Conservation (phyloP, 2,113 vertebrate genomes). For the Dicerorhinus sumatrensis region DNA sequence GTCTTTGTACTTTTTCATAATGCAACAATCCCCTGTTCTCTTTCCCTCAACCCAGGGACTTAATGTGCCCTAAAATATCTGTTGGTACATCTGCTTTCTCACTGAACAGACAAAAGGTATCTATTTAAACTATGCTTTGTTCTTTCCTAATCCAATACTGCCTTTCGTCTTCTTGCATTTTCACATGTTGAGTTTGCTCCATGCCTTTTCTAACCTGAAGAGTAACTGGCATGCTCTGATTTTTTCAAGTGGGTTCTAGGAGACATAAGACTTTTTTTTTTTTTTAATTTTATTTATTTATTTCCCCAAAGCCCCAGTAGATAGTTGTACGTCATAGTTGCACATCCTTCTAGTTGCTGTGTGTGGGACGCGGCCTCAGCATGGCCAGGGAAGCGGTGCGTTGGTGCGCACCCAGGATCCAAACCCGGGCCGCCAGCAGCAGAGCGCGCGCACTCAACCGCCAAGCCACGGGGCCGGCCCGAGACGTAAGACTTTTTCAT, state of each 20-base stretch:
- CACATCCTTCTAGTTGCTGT: too few relatives aligned
- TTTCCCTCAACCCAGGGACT: background rate
- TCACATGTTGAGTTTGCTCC: background rate
- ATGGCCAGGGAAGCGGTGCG: too few relatives aligned
- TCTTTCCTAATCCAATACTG: background rate
- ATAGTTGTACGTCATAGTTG: too few relatives aligned
- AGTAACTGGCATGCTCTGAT: background rate
- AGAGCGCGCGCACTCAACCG: too few relatives aligned
- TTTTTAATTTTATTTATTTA: too few relatives aligned
- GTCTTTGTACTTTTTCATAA: background rate
- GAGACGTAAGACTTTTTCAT: background rate
- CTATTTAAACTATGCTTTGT: background rate
- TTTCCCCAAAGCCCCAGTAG: too few relatives aligned
- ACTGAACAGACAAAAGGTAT: background rate
- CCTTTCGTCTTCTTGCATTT: background rate
- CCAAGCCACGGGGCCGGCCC: too few relatives aligned
- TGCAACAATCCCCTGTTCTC: background rate
- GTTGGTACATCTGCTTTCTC: background rate
- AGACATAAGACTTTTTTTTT: background rate
- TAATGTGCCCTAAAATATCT: background rate
- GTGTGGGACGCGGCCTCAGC: too few relatives aligned
- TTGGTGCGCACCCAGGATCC: too few relatives aligned
- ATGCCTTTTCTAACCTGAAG: background rate
- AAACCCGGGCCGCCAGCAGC: too few relatives aligned
- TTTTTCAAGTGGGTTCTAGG: background rate